phyloP scores from a whole-genome alignment of 2,888 invertebrate species.

The Lamellibrachia satsuma region DNA sequence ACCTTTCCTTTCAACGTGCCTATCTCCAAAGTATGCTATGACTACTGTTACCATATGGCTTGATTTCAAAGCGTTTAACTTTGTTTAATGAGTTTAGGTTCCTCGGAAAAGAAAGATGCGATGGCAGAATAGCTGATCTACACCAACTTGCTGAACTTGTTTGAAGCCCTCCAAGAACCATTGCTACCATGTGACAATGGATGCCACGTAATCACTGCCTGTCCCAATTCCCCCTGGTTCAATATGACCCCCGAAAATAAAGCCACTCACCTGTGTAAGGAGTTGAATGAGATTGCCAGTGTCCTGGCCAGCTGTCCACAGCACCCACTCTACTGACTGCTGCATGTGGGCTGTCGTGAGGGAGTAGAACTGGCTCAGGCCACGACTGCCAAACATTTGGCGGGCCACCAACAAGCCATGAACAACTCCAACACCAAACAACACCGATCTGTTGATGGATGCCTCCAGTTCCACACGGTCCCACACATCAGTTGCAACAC shows the following conservation, averaged over 20 bases:
- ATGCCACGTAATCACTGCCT: no score
- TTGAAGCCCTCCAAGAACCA: no score
- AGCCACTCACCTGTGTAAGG: background rate
- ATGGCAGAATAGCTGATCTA: no score
- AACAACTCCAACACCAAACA: constrained; percentile 55
- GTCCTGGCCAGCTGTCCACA: background rate
- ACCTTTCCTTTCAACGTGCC: no score
- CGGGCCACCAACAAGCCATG: constrained; percentile 55
- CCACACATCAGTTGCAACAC: constrained; percentile 47
- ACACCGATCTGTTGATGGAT: constrained; percentile 42
- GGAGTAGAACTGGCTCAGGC: constrained; percentile 57
- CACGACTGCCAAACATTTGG: constrained; percentile 60
- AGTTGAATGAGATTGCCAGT: background rate
- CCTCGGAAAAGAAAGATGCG: no score
- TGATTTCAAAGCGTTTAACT: no score
- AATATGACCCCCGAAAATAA: background rate
- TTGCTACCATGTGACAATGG: no score
- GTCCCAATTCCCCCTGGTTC: background rate
- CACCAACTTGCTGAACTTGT: no score
- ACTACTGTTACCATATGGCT: no score
- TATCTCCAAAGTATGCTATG: no score
- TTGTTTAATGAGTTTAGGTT: no score
- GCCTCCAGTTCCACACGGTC: constrained; percentile 45
- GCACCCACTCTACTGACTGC: background rate
- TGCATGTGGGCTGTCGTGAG: constrained; percentile 39